Conservation (phyloP, 2,113 vertebrate genomes). For the Oceanites oceanicus region DNA sequence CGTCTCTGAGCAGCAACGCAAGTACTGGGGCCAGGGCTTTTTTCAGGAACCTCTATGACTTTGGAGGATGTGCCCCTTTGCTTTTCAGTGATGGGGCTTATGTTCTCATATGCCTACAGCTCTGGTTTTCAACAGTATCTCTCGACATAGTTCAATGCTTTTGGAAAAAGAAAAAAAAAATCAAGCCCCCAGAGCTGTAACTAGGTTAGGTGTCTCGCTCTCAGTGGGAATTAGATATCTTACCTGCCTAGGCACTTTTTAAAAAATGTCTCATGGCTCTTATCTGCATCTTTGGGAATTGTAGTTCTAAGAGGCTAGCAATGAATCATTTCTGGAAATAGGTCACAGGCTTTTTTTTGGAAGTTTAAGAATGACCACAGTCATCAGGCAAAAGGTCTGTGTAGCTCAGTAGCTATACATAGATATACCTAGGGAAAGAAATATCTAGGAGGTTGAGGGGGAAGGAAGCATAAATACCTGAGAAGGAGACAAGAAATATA, state of each 20-base stretch:
- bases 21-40: not conserved
- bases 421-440: not conserved
- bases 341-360: constrained; percentile 26
- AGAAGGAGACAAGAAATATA: not conserved
- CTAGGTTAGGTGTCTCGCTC: not conserved
- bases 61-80: not conserved
- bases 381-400: not conserved
- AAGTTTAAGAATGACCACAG: constrained; percentile 12
- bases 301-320: not conserved
- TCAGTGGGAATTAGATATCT: not conserved
- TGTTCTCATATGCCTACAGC: not conserved
- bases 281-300: constrained; percentile 12
- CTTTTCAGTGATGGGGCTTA: not conserved
- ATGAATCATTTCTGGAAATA: constrained; percentile 32
- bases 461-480: not conserved
- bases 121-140: not conserved
- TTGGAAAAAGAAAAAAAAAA: not conserved
- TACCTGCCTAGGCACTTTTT: not conserved
- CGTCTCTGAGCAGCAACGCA: not conserved
- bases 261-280: not conserved
- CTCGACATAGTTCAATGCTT: not conserved
- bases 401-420: not conserved
- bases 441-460: not conserved
- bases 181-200: not conserved
- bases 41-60: not conserved